A percentile compares a stretch with the other conserved stretches of the same genome.
Evolutionary conservation across 2,113 vertebrate species (phyloP).

Genomic region (Tangachromis dhanisi): DNA sequence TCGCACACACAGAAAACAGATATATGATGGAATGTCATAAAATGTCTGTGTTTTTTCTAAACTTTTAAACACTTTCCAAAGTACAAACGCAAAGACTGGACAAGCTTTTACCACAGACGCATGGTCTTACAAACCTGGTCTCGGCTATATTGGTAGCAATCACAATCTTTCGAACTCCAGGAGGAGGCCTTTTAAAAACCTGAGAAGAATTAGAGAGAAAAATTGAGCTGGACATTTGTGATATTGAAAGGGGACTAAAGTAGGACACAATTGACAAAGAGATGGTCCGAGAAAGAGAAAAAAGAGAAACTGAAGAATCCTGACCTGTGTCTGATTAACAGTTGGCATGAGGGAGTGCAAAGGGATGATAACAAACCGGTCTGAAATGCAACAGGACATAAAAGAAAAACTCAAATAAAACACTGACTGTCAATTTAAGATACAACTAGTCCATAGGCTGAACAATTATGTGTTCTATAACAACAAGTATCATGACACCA

Average conservation of each 20-base stretch:
- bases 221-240: neutral
- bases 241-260: neutral
- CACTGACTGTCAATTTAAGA: neutral
- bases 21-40: neutral
- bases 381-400: conserved; percentile 72
- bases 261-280: neutral
- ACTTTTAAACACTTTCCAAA: neutral
- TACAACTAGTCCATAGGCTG: neutral
- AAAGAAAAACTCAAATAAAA: neutral
- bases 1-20: neutral
- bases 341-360: conserved; percentile 98
- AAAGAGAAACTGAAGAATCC: conserved; percentile 23
- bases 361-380: conserved; percentile 92
- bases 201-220: conserved; percentile 55
- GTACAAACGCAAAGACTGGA: neutral
- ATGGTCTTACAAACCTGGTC: conserved; percentile 79
- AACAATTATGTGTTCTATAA: neutral
- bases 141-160: conserved; percentile 99
- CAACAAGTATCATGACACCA: neutral
- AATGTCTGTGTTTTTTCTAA: neutral
- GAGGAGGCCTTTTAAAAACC: conserved; percentile 94
- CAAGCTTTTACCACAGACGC: neutral
- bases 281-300: neutral
- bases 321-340: conserved; percentile 94
- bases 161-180: conserved; percentile 94